Conservation (phyloP, 2,797 vertebrate genomes). For the Adrianichthys oophorus region DNA sequence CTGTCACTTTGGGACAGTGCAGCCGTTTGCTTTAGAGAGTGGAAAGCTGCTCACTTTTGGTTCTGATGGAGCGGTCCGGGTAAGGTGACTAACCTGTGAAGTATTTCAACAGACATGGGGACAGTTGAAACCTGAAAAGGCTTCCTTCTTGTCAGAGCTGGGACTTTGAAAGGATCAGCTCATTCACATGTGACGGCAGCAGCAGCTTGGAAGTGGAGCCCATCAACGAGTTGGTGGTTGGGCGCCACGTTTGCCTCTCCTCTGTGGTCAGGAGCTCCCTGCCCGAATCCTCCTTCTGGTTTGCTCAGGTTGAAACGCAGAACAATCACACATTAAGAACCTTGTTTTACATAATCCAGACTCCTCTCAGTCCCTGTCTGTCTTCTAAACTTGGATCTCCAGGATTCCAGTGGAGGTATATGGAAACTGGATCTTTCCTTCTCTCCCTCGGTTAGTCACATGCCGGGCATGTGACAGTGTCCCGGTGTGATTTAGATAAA, state of each 20-base stretch:
- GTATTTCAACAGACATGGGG: neutral
- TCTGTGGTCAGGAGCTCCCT: conserved; percentile 83
- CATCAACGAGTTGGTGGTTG: conserved; percentile 87
- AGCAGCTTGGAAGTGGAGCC: conserved; percentile 86
- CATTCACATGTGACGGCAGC: conserved; percentile 75
- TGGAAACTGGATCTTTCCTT: conserved; percentile 97
- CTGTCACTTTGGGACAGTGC: conserved; percentile 86
- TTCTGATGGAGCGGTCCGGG: conserved; percentile 87
- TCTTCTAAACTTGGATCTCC: conserved; percentile 28
- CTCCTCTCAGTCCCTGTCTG: neutral
- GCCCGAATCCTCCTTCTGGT: conserved; percentile 84
- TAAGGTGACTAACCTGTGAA: conserved; percentile 58
- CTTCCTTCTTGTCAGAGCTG: conserved; percentile 77
- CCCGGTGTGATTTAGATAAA: no score
- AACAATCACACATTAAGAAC: neutral
- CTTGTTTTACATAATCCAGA: neutral
- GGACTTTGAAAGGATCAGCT: conserved; percentile 87
- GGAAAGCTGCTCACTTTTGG: conserved; percentile 88
- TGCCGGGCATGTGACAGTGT: no score
- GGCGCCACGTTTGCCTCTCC: conserved; percentile 81
- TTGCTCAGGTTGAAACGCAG: conserved; percentile 85
- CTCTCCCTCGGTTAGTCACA: conserved; percentile 83
- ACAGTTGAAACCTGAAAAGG: neutral
- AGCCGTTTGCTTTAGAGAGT: conserved; percentile 87
- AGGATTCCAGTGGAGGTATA: conserved; percentile 91